Evolutionary conservation across 2,797 vertebrate species (phyloP).

Genomic region (Acrocephalus scirpaceus): DNA sequence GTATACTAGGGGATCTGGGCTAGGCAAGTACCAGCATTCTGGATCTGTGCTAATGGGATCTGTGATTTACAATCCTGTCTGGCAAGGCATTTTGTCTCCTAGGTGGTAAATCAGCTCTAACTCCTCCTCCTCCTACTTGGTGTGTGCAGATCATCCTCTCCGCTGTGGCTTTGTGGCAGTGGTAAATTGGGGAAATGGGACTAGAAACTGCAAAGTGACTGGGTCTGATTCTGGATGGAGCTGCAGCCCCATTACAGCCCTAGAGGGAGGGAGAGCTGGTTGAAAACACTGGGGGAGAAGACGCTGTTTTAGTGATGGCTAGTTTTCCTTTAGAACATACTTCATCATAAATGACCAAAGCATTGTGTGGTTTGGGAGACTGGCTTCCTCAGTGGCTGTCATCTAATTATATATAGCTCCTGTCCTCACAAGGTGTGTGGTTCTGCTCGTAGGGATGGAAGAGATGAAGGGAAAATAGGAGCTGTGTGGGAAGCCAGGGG

Average conservation of each 20-base stretch:
- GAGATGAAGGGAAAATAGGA: neutral
- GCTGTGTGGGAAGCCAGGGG: fast-evolving
- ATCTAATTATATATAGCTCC: neutral
- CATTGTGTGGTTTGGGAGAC: neutral
- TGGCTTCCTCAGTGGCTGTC: neutral
- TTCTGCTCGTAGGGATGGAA: neutral
- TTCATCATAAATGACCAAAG: neutral
- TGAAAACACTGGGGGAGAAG: neutral
- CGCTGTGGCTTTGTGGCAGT: fast-evolving
- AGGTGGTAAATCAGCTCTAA: neutral
- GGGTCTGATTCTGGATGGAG: neutral
- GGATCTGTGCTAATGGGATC: neutral
- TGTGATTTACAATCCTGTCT: neutral
- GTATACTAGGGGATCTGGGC: neutral
- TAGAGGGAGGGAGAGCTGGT: neutral
- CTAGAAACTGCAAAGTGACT: neutral
- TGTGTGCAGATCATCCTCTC: fast-evolving
- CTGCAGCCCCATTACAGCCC: fast-evolving
- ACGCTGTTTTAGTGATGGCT: neutral
- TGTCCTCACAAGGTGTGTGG: neutral
- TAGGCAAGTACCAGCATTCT: neutral
- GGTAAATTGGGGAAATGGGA: fast-evolving
- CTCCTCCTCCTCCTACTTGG: neutral
- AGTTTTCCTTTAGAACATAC: neutral
- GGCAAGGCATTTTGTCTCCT: neutral